Conservation (phyloP, 1,140 invertebrate genomes). For the Acromyrmex echinatior region DNA sequence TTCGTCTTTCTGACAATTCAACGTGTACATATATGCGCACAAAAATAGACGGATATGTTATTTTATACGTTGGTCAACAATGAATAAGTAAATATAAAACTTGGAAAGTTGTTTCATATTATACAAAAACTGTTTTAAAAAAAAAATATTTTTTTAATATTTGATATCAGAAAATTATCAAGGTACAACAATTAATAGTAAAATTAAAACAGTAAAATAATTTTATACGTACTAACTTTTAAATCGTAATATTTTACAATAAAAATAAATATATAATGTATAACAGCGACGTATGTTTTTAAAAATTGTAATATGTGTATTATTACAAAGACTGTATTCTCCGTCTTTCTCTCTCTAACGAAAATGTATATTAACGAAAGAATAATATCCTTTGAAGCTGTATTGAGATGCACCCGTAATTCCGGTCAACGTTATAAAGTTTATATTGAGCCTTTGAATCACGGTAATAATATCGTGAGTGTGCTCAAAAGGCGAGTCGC, state of each 20-base stretch:
- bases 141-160: neutral
- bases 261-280: slow-evolving; percentile 5
- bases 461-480: slow-evolving; percentile 56
- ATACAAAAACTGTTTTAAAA: neutral
- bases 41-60: no score
- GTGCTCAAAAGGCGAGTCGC: slow-evolving; percentile 60
- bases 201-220: neutral
- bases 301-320: neutral
- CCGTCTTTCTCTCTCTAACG: neutral
- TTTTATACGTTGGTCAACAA: no score
- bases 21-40: neutral
- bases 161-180: neutral
- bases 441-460: slow-evolving; percentile 64
- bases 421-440: slow-evolving; percentile 33
- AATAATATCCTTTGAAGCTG: slow-evolving; percentile 47
- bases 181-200: neutral
- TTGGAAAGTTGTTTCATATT: neutral
- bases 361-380: slow-evolving; percentile 30
- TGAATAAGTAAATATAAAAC: neutral
- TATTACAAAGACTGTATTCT: neutral
- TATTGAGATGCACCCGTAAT: slow-evolving; percentile 35
- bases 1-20: slow-evolving; percentile 35
- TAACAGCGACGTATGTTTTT: neutral
- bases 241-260: neutral
- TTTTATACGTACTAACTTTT: neutral